Conservation (phyloP, 2,888 invertebrate genomes). For the Erpobdella octoculata region DNA sequence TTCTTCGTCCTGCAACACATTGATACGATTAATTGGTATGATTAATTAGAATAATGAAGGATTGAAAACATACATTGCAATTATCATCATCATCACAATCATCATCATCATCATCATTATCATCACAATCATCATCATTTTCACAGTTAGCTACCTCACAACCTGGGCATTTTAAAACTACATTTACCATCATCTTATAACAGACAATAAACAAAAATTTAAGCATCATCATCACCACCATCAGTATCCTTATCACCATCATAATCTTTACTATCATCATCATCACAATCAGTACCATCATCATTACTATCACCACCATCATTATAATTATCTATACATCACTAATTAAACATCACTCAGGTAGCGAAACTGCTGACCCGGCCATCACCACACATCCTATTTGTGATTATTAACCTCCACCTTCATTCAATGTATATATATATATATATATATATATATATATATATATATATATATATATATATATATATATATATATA, state of each 20-base stretch:
- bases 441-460: no score
- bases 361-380: no score
- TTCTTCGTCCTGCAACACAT: constrained; percentile 72
- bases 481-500: no score
- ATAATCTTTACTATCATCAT: constrained; percentile 22
- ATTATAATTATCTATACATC: constrained; percentile 24
- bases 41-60: neutral
- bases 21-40: neutral
- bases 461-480: no score
- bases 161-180: neutral
- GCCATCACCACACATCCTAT: no score
- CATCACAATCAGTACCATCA: constrained; percentile 22
- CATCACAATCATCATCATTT: neutral
- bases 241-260: constrained; percentile 20
- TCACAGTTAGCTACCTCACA: neutral
- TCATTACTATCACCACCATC: constrained; percentile 25
- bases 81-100: neutral
- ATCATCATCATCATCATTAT: neutral
- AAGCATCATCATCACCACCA: neutral
- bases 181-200: neutral
- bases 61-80: neutral
- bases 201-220: neutral
- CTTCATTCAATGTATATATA: no score
- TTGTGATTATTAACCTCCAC: no score
- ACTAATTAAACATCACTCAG: no score